These are phyloP conservation scores for Chloropsis hardwickii DNA, from an alignment of 2,113 vertebrate genomes.

Conservation along the genomic window DNA sequence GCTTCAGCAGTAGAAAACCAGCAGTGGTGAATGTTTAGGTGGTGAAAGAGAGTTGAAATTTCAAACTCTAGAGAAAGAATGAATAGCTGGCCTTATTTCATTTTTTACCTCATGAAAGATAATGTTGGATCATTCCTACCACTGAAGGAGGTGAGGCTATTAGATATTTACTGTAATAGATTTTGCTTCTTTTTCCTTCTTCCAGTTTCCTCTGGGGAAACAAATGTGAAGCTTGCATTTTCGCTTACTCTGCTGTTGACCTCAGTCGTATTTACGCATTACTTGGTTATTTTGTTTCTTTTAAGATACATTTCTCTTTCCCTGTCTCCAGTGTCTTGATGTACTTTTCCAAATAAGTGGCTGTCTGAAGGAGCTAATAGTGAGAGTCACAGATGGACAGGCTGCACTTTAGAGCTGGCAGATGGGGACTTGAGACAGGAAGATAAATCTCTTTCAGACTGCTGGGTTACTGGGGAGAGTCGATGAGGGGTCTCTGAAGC, in stretches of 20 bases:
- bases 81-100: neutral
- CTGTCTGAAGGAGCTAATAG: neutral
- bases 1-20: neutral
- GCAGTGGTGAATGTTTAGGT: neutral
- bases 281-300: neutral
- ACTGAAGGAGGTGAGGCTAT: neutral
- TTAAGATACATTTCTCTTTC: neutral
- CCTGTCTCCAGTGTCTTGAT: neutral
- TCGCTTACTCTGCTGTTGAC: neutral
- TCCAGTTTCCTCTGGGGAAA: neutral
- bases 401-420: neutral
- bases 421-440: neutral
- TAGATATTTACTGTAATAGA: neutral
- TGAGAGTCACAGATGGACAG: conserved; percentile 9
- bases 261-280: neutral
- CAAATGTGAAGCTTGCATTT: neutral
- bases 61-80: neutral
- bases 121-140: neutral
- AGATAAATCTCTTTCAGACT: conserved; percentile 9
- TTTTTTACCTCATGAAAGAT: neutral
- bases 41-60: neutral
- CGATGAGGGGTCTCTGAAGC: conserved; percentile 3
- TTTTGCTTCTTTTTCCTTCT: neutral
- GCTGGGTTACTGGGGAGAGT: neutral
- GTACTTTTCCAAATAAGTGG: neutral